A percentile compares a stretch with the other conserved stretches of the same genome.
These are phyloP conservation scores for Dallia pectoralis DNA, from an alignment of 2,797 vertebrate species.

Conservation along the genomic window DNA sequence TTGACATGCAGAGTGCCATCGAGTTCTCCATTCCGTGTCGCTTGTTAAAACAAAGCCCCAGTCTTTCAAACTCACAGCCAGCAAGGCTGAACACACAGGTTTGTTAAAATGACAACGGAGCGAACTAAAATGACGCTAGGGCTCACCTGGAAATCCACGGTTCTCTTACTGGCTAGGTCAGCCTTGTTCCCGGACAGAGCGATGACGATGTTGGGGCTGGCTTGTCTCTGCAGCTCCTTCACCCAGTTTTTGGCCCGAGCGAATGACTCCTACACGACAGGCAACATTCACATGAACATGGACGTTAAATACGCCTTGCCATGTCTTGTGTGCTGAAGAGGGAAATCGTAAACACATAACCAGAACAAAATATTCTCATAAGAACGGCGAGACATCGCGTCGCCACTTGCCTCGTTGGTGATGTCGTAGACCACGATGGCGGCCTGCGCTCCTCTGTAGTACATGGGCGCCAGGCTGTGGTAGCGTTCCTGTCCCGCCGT, in stretches of 20 bases:
- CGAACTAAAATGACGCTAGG: constrained; percentile 14
- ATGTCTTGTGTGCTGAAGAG: too few species aligned
- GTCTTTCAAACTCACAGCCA: neutral
- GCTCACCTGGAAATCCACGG: constrained; percentile 94
- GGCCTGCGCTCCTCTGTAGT: constrained; percentile 98
- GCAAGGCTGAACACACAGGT: neutral
- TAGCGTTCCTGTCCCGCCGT: constrained; percentile 98
- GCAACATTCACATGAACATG: neutral
- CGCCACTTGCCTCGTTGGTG: constrained; percentile 86
- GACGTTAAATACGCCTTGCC: neutral
- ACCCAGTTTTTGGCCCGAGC: constrained; percentile 98
- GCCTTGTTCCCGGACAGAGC: constrained; percentile 98
- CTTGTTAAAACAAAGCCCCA: too few species aligned
- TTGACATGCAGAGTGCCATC: too few species aligned
- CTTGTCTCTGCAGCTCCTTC: constrained; percentile 99
- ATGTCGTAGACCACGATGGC: constrained; percentile 99
- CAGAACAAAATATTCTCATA: too few species aligned
- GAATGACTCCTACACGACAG: constrained; percentile 87
- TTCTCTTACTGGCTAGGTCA: constrained; percentile 95
- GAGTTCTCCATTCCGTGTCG: too few species aligned
- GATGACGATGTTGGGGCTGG: constrained; percentile 98
- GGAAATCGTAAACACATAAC: too few species aligned
- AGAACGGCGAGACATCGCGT: neutral
- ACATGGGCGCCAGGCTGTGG: constrained; percentile 99
- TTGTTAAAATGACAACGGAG: neutral